phyloP scores from a whole-genome alignment of 2,888 invertebrate species.

The Drosophila conformis region DNA sequence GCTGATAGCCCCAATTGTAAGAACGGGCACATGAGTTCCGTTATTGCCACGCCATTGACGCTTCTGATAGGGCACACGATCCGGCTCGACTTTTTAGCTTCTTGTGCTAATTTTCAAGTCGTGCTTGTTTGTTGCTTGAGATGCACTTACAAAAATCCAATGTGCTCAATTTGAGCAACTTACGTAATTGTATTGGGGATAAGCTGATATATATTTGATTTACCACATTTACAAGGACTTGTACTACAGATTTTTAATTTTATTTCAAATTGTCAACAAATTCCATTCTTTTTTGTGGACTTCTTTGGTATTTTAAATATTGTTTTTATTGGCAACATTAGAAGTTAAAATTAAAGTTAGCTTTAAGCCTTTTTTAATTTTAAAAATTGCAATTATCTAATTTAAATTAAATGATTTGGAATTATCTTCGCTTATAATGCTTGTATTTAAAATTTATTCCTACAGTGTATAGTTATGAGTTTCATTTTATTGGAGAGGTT shows the following conservation, averaged over 20 bases:
- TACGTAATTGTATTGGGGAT: neutral
- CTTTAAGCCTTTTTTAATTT: neutral
- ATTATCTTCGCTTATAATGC: neutral
- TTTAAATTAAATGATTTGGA: no score
- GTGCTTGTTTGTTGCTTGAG: neutral
- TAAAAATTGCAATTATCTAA: neutral
- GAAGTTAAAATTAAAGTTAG: neutral
- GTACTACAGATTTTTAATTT: neutral
- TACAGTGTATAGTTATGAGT: neutral
- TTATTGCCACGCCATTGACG: constrained; percentile 51
- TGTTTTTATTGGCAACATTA: neutral
- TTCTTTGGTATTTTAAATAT: neutral
- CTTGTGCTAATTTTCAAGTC: constrained; percentile 41
- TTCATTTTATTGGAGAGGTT: constrained; percentile 16
- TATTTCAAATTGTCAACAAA: neutral
- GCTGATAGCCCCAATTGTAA: constrained; percentile 69
- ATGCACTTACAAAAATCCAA: constrained; percentile 21
- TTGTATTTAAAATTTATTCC: neutral
- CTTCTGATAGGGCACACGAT: constrained; percentile 40
- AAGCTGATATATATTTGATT: neutral
- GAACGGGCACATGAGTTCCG: constrained; percentile 79
- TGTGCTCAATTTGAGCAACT: neutral
- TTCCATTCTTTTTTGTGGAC: neutral
- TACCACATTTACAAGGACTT: neutral
- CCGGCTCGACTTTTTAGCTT: constrained; percentile 15